These are phyloP conservation scores for Pantala flavescens DNA, from an alignment of 1,140 invertebrate genomes.

Conservation along the genomic window DNA sequence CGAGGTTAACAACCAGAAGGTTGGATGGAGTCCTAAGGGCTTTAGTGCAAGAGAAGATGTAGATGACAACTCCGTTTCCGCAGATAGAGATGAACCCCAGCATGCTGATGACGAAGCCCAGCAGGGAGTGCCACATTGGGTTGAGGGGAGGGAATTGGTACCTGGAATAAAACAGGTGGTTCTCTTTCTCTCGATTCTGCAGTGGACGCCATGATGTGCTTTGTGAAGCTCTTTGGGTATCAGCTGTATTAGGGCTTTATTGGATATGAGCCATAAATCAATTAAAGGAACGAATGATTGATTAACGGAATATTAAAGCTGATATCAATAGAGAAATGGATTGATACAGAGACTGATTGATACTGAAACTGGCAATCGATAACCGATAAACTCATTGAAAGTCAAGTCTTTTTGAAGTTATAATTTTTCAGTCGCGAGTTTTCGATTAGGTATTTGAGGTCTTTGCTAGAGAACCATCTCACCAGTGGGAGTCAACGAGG, in stretches of 20 bases:
- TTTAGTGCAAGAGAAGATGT: slow-evolving; percentile 70
- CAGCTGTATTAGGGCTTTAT: background rate
- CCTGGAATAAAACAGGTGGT: slow-evolving; percentile 23
- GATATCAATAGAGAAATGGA: too few relatives aligned
- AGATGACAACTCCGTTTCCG: slow-evolving; percentile 78
- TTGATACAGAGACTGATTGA: background rate
- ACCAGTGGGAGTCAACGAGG: slow-evolving; percentile 61
- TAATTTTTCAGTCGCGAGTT: too few relatives aligned
- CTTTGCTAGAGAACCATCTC: too few relatives aligned
- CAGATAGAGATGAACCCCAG: slow-evolving; percentile 57
- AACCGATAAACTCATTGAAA: too few relatives aligned
- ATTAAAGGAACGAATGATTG: too few relatives aligned
- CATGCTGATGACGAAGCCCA: slow-evolving; percentile 61
- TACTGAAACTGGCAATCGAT: too few relatives aligned
- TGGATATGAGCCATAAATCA: background rate
- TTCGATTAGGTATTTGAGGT: too few relatives aligned
- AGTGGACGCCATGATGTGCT: background rate
- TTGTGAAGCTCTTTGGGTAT: background rate
- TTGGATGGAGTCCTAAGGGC: slow-evolving; percentile 71
- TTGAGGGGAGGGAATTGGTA: slow-evolving; percentile 65
- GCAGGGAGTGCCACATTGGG: slow-evolving; percentile 64
- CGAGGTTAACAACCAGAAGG: slow-evolving; percentile 72
- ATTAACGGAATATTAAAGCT: too few relatives aligned
- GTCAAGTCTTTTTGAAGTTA: too few relatives aligned
- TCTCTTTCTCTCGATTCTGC: too few relatives aligned